Evolutionary conservation across 2,888 invertebrate genomes (phyloP).

Genomic region (Eristalinus aeneus): DNA sequence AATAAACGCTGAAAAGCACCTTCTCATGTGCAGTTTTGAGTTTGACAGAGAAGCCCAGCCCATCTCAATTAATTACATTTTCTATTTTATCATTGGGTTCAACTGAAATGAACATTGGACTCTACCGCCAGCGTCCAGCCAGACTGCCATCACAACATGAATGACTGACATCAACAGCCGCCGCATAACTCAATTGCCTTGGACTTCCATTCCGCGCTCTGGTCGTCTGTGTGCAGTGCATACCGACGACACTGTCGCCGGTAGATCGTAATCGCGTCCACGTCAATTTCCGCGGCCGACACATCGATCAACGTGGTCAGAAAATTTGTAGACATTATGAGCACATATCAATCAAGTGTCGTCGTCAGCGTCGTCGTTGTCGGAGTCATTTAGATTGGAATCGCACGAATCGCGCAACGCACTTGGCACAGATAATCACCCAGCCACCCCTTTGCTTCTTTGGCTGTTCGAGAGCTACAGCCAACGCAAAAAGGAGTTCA

Average conservation of each 20-base stretch:
- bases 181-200: slow-evolving; percentile 58
- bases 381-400: slow-evolving; percentile 71
- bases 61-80: slow-evolving; percentile 68
- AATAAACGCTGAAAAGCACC: slow-evolving; percentile 1
- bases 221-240: slow-evolving; percentile 20
- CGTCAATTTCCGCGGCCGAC: slow-evolving; percentile 70
- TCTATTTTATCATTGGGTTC: slow-evolving; percentile 61
- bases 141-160: slow-evolving; percentile 41
- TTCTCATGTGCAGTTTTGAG: slow-evolving; percentile 30
- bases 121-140: slow-evolving; percentile 27
- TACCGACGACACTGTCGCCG: slow-evolving; percentile 65
- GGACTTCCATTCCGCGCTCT: slow-evolving; percentile 23
- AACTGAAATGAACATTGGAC: slow-evolving; percentile 49
- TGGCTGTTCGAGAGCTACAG: background rate
- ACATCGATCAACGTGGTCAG: slow-evolving; percentile 71
- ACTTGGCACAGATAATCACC: slow-evolving; percentile 66
- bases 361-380: slow-evolving; percentile 71
- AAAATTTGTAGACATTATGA: slow-evolving; percentile 72
- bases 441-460: slow-evolving; percentile 20
- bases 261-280: slow-evolving; percentile 69
- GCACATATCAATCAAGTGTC: slow-evolving; percentile 71
- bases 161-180: slow-evolving; percentile 22
- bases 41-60: slow-evolving; percentile 48
- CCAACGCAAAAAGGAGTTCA: slow-evolving; percentile 54
- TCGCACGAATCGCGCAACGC: slow-evolving; percentile 60